Evolutionary conservation across 2,797 vertebrate genomes (phyloP).

Genomic region (Octomys mimax): DNA sequence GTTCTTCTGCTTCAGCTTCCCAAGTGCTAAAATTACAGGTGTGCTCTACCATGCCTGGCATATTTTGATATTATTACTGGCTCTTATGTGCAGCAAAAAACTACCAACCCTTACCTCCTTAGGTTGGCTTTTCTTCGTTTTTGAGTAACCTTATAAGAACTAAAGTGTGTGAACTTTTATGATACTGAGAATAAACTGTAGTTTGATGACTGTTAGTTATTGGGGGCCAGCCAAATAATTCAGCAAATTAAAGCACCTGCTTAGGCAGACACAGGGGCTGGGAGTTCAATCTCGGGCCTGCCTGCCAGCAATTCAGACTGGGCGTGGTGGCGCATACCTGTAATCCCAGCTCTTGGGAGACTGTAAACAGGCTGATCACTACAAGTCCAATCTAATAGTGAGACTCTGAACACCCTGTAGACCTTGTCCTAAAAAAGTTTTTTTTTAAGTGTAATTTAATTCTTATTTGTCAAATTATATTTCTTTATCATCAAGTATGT

Average conservation of each 20-base stretch:
- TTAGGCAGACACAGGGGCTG: too few species aligned
- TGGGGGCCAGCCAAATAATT: background rate
- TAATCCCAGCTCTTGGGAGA: too few species aligned
- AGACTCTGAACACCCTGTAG: too few species aligned
- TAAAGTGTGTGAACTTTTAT: conserved; percentile 44
- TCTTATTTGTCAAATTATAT: conserved; percentile 34
- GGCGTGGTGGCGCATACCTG: too few species aligned
- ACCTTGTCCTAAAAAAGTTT: too few species aligned
- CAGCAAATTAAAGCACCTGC: too few species aligned
- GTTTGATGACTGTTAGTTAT: conserved; percentile 33
- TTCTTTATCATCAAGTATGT: conserved; percentile 31
- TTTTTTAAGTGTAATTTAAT: background rate
- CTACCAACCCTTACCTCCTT: background rate
- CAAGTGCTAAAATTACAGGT: background rate
- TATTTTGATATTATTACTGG: background rate
- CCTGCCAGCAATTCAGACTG: too few species aligned
- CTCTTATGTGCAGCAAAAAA: background rate
- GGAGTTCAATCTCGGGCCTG: too few species aligned
- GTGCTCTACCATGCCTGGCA: too few species aligned
- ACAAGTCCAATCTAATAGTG: too few species aligned
- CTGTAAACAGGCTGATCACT: too few species aligned
- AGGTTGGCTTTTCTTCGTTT: background rate
- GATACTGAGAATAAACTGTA: background rate
- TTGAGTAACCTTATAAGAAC: background rate
- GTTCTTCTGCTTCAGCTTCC: background rate